These are phyloP conservation scores for Chymomyza caudatula DNA, from an alignment of 2,888 invertebrate species.

Conservation along the genomic window DNA sequence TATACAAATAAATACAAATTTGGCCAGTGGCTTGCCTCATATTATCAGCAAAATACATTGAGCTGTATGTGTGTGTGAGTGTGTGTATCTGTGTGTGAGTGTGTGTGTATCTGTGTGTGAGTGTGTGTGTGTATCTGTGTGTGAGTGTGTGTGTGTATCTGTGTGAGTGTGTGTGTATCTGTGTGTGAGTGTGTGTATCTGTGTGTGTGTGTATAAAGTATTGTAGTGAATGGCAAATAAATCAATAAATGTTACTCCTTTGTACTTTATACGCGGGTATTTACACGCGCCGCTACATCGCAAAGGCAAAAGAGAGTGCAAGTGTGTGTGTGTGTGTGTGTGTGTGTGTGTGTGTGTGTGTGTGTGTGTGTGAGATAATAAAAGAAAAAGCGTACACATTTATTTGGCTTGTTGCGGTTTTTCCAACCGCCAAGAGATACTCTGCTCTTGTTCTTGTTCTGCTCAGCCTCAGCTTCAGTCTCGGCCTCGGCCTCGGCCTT, in stretches of 20 bases:
- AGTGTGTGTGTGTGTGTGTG: too few relatives aligned
- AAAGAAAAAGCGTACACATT: slow-evolving; percentile 35
- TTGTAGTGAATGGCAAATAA: slow-evolving; percentile 40
- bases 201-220: slow-evolving; percentile 19
- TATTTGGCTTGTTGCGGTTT: slow-evolving; percentile 66
- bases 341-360: background rate
- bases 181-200: background rate
- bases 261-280: slow-evolving; percentile 55
- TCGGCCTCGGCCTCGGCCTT: slow-evolving; percentile 48
- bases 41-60: background rate
- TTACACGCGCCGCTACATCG: slow-evolving; percentile 21
- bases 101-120: too few relatives aligned
- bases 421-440: slow-evolving; percentile 4
- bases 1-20: background rate
- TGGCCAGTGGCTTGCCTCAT: background rate
- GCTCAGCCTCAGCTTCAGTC: slow-evolving; percentile 13
- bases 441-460: background rate
- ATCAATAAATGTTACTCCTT: slow-evolving; percentile 51
- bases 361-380: background rate
- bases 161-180: background rate
- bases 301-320: background rate
- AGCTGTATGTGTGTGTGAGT: background rate
- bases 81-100: too few relatives aligned
- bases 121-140: slow-evolving; percentile 8
- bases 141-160: background rate